A percentile compares a stretch with the other conserved stretches of the same genome.
phyloP scores from a whole-genome alignment of 2,888 invertebrate genomes.

The Strigamia transsilvanica region DNA sequence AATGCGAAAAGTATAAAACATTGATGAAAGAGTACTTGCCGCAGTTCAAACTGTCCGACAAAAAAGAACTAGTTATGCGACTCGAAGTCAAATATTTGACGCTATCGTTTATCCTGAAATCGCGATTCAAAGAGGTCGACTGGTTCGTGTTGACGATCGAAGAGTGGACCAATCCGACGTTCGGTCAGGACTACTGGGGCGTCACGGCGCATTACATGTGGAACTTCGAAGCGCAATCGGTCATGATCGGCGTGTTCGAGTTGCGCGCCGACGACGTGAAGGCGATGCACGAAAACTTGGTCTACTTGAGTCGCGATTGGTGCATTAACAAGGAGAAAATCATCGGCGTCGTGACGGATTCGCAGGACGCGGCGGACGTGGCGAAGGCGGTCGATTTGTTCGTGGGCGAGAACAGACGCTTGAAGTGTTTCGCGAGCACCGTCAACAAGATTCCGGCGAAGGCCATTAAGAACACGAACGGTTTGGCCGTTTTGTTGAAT shows the following conservation, averaged over 20 bases:
- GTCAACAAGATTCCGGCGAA: background rate
- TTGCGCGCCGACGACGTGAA: background rate
- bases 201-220: background rate
- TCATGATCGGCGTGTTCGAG: background rate
- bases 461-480: background rate
- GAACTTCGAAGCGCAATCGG: background rate
- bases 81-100: background rate
- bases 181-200: background rate
- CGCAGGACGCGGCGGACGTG: background rate
- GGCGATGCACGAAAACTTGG: background rate
- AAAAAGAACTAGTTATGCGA: background rate
- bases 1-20: slow-evolving; percentile 5
- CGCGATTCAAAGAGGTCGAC: slow-evolving; percentile 2
- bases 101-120: background rate
- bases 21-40: background rate
- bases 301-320: background rate
- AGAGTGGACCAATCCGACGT: background rate
- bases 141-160: background rate
- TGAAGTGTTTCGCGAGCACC: background rate
- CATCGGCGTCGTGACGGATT: background rate
- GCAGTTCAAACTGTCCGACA: background rate
- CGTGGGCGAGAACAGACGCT: background rate
- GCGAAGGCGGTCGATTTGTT: background rate
- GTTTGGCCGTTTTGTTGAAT: background rate
- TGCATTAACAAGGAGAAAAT: background rate